Conservation (phyloP, 2,113 vertebrate genomes). For the Rana temporaria region DNA sequence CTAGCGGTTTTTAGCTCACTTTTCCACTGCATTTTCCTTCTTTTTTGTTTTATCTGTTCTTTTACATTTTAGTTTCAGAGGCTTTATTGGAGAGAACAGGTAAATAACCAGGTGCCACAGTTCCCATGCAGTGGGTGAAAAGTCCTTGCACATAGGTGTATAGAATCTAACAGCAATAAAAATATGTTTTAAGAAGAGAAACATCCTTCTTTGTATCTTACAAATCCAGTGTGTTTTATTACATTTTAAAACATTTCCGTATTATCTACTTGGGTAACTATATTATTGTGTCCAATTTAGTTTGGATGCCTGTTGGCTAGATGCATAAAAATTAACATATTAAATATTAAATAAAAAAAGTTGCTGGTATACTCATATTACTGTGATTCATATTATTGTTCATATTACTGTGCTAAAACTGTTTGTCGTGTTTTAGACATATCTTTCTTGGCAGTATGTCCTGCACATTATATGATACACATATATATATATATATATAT, state of each 20-base stretch:
- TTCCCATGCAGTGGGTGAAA: too few relatives aligned
- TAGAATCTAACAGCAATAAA: too few relatives aligned
- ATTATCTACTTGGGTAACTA: background rate
- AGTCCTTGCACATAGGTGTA: too few relatives aligned
- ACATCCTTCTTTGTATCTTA: too few relatives aligned
- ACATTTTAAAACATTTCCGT: background rate
- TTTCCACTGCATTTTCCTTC: too few relatives aligned
- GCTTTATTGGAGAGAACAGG: too few relatives aligned
- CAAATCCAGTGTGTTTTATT: too few relatives aligned
- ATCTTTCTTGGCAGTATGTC: slow-evolving; percentile 9
- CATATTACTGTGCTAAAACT: slow-evolving; percentile 8
- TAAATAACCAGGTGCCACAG: too few relatives aligned
- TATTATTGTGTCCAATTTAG: background rate
- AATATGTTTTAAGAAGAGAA: too few relatives aligned
- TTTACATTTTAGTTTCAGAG: too few relatives aligned
- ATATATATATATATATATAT: background rate
- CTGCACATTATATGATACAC: background rate
- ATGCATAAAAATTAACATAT: background rate
- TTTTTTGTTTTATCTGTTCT: too few relatives aligned
- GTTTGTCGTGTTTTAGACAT: background rate
- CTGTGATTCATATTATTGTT: background rate
- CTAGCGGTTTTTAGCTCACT: too few relatives aligned
- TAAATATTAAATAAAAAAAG: background rate
- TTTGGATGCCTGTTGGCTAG: background rate
- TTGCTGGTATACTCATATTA: background rate